Evolutionary conservation across 2,113 vertebrate species (phyloP), one percentile per base, ranked within the genome.

Genomic region (Amblyornis subalaris): DNA sequence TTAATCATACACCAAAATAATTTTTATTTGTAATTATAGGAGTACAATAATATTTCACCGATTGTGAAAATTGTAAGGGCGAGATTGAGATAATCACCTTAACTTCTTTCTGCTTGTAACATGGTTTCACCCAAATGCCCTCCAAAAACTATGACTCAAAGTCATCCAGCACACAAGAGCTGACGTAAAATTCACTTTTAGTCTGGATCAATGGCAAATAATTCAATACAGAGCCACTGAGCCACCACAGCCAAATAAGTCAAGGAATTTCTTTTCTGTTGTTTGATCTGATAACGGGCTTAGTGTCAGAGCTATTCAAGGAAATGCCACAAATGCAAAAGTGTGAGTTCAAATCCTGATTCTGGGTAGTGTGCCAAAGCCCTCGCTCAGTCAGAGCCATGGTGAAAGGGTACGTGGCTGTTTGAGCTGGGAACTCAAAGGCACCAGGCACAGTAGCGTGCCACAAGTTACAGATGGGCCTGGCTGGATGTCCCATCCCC

Each of bases 201-300:
- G 40, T 44, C 65, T 53, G 80, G 25, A 35, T 69, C 45, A 36
- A 42, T 64, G 44, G 70, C 65, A 92, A 47, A 55, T 53, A 61
- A 81, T 36, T 60, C 76, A 60, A 9, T 12, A 28, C 29, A 45
- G 35, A 91, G n/a, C 53, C 70, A 78, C 0, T 20, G 54, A 89
- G 73, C 69, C 60, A 64, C 89, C 51, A 38, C 45, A 60, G 86
- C 36, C 65, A 86, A 74, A 40, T 9, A 35, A 90, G 40, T n/a
- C 73, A 72, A 78, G 55, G 70, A 48, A 69, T 70, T 75, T 70
- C 28, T 54, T 86, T 38, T 57, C 87, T 3, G 4, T 44, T 62
- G 42, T 70, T 93, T 92, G 77, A 89, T 85, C 74, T 92, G 73
- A 42, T 82, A 89, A 72, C 85, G 45, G 66, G 53, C 77, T 93